These are phyloP conservation scores for Scaptomyza reducta DNA, from an alignment of 2,888 invertebrate species.

Conservation along the genomic window DNA sequence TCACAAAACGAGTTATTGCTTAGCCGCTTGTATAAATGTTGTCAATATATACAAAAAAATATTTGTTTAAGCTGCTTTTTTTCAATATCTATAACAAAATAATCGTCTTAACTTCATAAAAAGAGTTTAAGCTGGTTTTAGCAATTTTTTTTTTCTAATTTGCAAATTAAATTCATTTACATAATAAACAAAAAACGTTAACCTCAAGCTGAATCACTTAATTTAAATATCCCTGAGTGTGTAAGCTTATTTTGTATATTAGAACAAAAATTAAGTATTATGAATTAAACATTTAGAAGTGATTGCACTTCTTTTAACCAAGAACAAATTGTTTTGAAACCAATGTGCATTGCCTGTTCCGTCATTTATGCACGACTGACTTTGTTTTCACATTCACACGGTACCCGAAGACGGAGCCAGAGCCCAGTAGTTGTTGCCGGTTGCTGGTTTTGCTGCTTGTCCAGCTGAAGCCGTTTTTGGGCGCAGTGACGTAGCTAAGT, in stretches of 20 bases:
- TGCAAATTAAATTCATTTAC: constrained; percentile 10
- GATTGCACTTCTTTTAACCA: neutral
- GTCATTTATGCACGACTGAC: constrained; percentile 81
- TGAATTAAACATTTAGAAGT: neutral
- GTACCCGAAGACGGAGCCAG: constrained; percentile 67
- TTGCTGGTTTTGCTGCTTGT: constrained; percentile 61
- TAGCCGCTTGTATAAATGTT: too few relatives aligned
- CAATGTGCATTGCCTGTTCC: constrained; percentile 68
- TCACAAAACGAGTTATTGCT: neutral
- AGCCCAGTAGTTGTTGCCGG: constrained; percentile 66
- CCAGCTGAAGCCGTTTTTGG: constrained; percentile 54
- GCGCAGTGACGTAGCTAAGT: constrained; percentile 67
- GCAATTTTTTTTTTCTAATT: neutral
- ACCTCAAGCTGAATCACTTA: neutral
- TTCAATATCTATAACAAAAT: constrained; percentile 1
- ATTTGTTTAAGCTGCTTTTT: neutral
- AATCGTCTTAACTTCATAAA: constrained; percentile 31
- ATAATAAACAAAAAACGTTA: constrained; percentile 23
- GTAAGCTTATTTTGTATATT: neutral
- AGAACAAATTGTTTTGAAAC: constrained; percentile 25
- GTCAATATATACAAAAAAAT: too few relatives aligned
- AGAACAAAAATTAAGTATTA: neutral
- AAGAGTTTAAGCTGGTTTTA: neutral
- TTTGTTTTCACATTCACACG: constrained; percentile 79
- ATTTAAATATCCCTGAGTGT: too few relatives aligned